Conservation (phyloP, 2,113 vertebrate species). For the Triplophysa siluroides region DNA sequence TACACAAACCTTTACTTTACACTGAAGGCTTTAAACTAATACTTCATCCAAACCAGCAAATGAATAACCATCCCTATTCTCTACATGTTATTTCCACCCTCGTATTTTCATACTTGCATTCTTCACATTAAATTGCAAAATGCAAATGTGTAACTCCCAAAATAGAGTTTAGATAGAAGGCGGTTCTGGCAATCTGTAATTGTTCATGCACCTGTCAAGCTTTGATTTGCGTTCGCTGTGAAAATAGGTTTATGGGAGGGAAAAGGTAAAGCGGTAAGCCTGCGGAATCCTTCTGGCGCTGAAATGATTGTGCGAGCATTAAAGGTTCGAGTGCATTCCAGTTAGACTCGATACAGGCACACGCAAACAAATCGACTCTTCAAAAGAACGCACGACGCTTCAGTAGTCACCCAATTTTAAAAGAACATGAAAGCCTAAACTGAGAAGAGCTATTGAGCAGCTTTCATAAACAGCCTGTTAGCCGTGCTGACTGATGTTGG, state of each 20-base stretch:
- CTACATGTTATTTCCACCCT: neutral
- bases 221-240: conserved; percentile 24
- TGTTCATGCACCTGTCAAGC: conserved; percentile 28
- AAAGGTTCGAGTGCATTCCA: conserved; percentile 49
- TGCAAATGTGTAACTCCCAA: neutral
- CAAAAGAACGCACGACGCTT: conserved; percentile 34
- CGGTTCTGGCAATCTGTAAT: conserved; percentile 10
- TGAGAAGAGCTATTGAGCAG: conserved; percentile 46
- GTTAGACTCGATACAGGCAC: conserved; percentile 23
- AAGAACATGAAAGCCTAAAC: conserved; percentile 39
- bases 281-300: conserved; percentile 45
- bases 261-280: conserved; percentile 44
- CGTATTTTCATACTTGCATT: conserved; percentile 7
- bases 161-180: neutral
- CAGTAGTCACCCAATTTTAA: conserved; percentile 49
- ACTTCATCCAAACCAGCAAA: neutral
- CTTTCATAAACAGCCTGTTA: conserved; percentile 40
- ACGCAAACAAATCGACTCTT: conserved; percentile 27
- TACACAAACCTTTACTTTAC: no score
- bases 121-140: neutral
- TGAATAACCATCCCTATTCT: no score
- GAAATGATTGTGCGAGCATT: conserved; percentile 46
- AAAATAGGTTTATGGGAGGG: conserved; percentile 17
- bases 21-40: neutral
- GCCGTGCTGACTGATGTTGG: neutral